Conservation (phyloP, 2,797 vertebrate genomes). For the Pelochelys cantorii region DNA sequence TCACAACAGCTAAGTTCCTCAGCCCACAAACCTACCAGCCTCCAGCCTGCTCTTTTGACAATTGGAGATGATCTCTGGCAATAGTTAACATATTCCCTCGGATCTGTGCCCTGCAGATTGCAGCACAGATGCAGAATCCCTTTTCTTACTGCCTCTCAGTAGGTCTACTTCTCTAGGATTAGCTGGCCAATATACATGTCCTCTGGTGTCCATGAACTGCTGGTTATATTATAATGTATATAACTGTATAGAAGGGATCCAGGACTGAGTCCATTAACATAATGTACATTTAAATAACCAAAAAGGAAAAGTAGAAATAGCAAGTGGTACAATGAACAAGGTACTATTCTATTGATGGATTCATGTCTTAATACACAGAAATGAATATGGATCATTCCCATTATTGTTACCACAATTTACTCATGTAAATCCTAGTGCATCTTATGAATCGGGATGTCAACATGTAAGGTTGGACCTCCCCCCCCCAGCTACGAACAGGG, state of each 20-base stretch:
- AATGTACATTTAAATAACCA: too few relatives aligned
- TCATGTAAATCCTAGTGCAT: not conserved
- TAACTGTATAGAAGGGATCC: not conserved
- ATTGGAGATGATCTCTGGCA: not conserved
- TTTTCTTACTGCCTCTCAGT: not conserved
- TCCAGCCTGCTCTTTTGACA: not conserved
- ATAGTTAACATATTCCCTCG: too few relatives aligned
- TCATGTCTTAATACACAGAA: not conserved
- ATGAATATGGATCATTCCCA: not conserved
- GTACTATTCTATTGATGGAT: not conserved
- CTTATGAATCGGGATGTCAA: not conserved
- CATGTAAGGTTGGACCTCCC: too few relatives aligned
- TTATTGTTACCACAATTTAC: not conserved
- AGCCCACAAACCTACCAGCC: not conserved
- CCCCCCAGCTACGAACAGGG: too few relatives aligned
- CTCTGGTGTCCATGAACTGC: not conserved
- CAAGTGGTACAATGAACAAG: not conserved
- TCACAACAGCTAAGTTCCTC: not conserved
- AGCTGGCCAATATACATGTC: not conserved
- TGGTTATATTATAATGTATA: not conserved
- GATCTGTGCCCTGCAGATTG: not conserved
- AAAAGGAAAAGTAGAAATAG: accelerated
- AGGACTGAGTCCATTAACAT: not conserved
- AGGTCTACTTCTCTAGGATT: not conserved
- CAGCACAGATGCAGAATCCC: not conserved